Evolutionary conservation across 2,797 vertebrate species (phyloP).

Genomic region (Acridotheres tristis): DNA sequence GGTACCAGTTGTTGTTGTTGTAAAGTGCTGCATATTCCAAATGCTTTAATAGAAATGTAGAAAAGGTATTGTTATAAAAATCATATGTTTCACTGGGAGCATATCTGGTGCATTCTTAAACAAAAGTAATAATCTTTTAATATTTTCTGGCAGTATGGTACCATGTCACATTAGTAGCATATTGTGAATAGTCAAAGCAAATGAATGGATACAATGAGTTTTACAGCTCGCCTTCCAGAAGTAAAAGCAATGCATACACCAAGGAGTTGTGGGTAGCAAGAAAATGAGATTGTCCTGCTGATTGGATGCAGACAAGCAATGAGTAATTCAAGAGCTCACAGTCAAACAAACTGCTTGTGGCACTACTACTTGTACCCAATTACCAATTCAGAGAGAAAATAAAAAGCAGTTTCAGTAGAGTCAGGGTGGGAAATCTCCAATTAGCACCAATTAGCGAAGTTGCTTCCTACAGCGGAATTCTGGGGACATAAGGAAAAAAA

Average conservation of each 20-base stretch:
- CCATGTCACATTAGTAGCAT: conserved; percentile 61
- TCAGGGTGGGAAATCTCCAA: conserved; percentile 95
- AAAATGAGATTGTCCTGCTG: conserved; percentile 78
- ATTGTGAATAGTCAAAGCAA: conserved; percentile 79
- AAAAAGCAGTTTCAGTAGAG: conserved; percentile 87
- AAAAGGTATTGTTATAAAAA: conserved; percentile 38
- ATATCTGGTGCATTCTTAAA: conserved; percentile 61
- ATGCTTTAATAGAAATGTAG: conserved; percentile 7
- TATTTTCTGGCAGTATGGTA: conserved; percentile 69
- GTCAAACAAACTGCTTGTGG: conserved; percentile 84
- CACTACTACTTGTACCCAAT: conserved; percentile 90
- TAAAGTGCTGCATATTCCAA: not conserved
- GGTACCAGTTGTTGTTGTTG: not conserved
- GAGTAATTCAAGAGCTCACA: conserved; percentile 78
- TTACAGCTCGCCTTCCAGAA: conserved; percentile 72
- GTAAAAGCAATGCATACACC: conserved; percentile 71
- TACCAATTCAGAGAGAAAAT: conserved; percentile 90
- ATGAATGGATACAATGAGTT: conserved; percentile 79
- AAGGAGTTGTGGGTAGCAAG: conserved; percentile 78
- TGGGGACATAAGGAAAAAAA: conserved; percentile 74
- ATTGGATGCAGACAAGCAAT: conserved; percentile 76
- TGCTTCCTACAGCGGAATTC: conserved; percentile 84
- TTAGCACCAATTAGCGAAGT: conserved; percentile 93
- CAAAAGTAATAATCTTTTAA: conserved; percentile 74
- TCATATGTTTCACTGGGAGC: conserved; percentile 26